Base-by-base conservation (phyloP, 2,888 invertebrate genomes). In the Conchocele bisecta region DNA sequence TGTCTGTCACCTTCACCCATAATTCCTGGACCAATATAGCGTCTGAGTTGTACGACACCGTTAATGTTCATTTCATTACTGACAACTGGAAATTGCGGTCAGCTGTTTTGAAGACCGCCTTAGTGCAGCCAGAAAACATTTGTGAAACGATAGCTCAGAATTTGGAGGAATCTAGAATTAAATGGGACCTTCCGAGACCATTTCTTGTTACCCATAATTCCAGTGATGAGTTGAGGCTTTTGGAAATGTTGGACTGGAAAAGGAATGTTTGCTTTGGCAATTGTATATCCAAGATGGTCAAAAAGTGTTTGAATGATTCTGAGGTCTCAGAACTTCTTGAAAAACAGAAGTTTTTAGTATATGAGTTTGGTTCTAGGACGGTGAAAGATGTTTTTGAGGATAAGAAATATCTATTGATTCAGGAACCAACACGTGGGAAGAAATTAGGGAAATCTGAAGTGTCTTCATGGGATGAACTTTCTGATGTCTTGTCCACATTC, bases 161-260 rank as follows among this genome's bases (percentile, higher is more conserved):
- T 35, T 35, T 76, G 9, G 42, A 73, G 29, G 69, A 66, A 26
- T 35, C 51, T 22, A 65, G 39, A 28, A n/a, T 37, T 2, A 66
- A 76, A 50, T 76, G 76, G 76, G 53, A 53, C 17, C 42, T 76
- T n/a, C 42, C 65, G 13, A 28, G 60, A 37, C 42, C 59, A 20
- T 24, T 63, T 24, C 29, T 53, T 13, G 69, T 76, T 15, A 56
- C 66, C 17, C 46, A 46, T 17, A 42, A 31, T 37, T 42, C 59
- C 13, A 51, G 59, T 6, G 9, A 22, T 39, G 72, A 72, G 33
- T 50, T 29, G 4, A 58, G 37, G 24, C 17, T 69, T 0, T 20
- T 58, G 13, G 61, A 66, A 24, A 37, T 44, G n/a, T 44, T 66
- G 24, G 67, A 54, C 17, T 69, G 66, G 57, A 53, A 76, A n/a